These are phyloP conservation scores for Cranoglanis bouderius DNA, from an alignment of 2,113 vertebrate species.

Conservation along the genomic window DNA sequence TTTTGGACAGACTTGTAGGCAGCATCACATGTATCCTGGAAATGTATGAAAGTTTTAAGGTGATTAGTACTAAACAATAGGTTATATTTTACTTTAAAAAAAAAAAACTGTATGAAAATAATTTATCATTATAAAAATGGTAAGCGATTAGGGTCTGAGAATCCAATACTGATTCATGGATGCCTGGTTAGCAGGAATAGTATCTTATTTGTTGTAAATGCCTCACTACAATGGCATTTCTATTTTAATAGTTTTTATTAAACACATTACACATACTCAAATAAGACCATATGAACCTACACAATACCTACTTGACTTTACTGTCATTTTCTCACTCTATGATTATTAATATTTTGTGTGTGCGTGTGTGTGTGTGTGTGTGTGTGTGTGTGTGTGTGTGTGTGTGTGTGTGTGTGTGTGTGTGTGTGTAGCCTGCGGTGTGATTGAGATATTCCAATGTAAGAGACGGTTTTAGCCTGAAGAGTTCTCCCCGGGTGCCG, in stretches of 20 bases:
- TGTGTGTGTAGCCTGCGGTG: background rate
- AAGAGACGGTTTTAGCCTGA: conserved; percentile 8
- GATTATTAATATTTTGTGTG: background rate
- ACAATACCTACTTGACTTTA: background rate
- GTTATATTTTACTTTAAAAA: background rate
- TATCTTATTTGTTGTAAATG: background rate
- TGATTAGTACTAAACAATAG: background rate
- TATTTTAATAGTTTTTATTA: too few relatives aligned
- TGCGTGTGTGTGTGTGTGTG: background rate
- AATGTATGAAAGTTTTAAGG: background rate
- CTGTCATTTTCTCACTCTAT: background rate
- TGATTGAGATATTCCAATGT: background rate
- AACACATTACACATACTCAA: background rate
- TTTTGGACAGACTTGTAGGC: background rate
- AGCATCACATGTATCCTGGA: background rate
- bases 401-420: background rate
- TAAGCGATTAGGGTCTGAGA: background rate
- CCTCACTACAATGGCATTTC: background rate
- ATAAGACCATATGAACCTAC: background rate
- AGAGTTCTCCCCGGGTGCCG: background rate
- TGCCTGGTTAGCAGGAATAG: background rate
- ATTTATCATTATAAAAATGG: background rate
- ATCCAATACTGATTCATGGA: background rate
- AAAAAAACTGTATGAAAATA: background rate
- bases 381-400: background rate